Conservation (phyloP, 1,140 invertebrate species). For the Hydropsyche tenuis region DNA sequence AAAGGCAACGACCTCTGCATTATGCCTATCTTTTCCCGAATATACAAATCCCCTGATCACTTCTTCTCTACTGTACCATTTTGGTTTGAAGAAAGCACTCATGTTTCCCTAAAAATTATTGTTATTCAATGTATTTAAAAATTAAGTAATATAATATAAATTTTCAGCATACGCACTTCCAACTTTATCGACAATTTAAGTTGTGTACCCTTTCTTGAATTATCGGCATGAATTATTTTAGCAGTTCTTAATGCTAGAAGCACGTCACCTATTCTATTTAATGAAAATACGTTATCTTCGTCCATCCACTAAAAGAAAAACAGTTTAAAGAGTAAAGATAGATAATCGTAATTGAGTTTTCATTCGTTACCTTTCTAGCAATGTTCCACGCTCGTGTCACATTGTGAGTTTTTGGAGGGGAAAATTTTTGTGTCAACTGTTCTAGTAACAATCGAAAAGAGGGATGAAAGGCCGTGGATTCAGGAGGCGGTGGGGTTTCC, state of each 20-base stretch:
- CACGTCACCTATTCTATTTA: conserved; percentile 73
- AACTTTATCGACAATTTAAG: conserved; percentile 84
- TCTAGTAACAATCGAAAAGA: not conserved
- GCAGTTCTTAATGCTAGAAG: conserved; percentile 72
- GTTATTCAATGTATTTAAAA: not conserved
- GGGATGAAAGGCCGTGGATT: not conserved
- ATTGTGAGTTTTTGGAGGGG: not conserved
- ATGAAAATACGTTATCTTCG: conserved; percentile 70
- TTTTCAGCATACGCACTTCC: conserved; percentile 59
- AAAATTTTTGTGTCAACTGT: not conserved
- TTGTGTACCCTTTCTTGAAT: conserved; percentile 84
- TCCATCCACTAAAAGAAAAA: conserved; percentile 70
- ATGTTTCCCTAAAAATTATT: conserved; percentile 67
- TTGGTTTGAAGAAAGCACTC: conserved; percentile 88
- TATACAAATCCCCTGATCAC: conserved; percentile 83
- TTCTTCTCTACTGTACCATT: conserved; percentile 80
- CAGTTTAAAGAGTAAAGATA: not conserved
- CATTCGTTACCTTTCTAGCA: conserved; percentile 20
- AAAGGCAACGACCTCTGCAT: conserved; percentile 95
- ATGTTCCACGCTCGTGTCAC: not conserved
- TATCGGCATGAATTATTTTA: conserved; percentile 77
- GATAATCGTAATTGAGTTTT: too few species aligned
- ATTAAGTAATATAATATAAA: not conserved
- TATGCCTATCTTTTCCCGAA: conserved; percentile 88
- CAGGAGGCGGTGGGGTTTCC: not conserved